phyloP scores from a whole-genome alignment of 1,140 invertebrate genomes.

The Tribolium castaneum region DNA sequence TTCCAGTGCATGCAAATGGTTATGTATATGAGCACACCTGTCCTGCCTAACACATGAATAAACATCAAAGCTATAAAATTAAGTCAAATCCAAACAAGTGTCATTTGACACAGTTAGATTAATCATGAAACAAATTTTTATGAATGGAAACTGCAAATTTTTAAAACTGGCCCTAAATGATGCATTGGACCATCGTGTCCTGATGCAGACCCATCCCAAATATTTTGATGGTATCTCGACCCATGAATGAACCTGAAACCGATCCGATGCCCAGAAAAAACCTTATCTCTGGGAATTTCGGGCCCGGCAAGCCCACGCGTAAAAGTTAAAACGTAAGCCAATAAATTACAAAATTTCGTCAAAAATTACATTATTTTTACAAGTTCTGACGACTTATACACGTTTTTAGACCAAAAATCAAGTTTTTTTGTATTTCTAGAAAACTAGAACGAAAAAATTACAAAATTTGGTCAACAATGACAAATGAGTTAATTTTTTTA shows the following conservation, averaged over 20 bases:
- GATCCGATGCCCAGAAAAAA: slow-evolving; percentile 4
- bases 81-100: not conserved
- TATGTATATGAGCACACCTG: not conserved
- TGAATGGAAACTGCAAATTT: not conserved
- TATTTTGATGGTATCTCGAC: slow-evolving; percentile 34
- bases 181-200: not conserved
- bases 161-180: not conserved
- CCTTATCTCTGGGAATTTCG: slow-evolving; percentile 37
- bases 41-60: not conserved
- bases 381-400: no score
- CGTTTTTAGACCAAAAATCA: no score
- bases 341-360: no score
- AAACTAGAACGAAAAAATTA: no score
- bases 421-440: no score
- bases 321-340: no score
- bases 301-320: not conserved
- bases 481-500: no score
- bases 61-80: not conserved
- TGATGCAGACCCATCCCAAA: slow-evolving; percentile 36
- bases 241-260: slow-evolving; percentile 45
- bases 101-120: not conserved
- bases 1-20: not conserved
- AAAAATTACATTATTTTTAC: no score
- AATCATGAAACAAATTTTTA: not conserved
- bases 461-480: no score